Base-by-base conservation (phyloP, 2,113 vertebrate genomes). In the Nesoenas mayeri region DNA sequence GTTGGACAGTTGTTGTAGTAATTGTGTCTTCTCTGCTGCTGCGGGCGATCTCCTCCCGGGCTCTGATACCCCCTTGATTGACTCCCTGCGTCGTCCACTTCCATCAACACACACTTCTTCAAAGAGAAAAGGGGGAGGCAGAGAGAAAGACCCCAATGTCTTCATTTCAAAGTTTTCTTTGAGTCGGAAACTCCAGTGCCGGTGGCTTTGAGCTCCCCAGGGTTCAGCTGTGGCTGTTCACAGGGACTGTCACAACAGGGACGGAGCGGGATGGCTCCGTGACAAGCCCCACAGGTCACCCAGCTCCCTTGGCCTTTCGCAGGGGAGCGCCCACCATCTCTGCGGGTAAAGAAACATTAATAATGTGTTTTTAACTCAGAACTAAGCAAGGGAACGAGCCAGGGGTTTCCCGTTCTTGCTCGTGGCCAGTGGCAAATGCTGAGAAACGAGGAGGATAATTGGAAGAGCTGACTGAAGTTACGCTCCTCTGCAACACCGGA, bases 1-100 rank as follows among this genome's bases (percentile, higher is more conserved):
- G 96, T 91, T 72, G 97, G 98, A 96, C 97, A 96, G 97, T 97
- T 95, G 98, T 97, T 94, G 97, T 93, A 96, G 98, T 97, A 97
- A 98, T 97, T 97, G 97, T 91, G 97, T 97, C 97, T 98, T 97
- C 97, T 94, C 91, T 22, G 44, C 92, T 84, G 97, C 97, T 96
- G 93, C 95, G 84, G 98, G 98, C 97, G 13, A 96, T 96, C 96
- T 93, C 93, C 97, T 94, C 88, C 96, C 60, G 50, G 89, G 93
- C 96, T 94, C 79, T 5, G 60, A 88, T 77, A 86, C 92, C 67
- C 89, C 58, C 61, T 53, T 92, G 91, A 71, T 78, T 56, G 96
- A 91, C 97, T 98, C 96, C 80, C 95, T 54, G 94, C 10, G 71
- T 88, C 97, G 97, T 95, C 96, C 95, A n/a, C 92, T 97, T 79